Conservation (phyloP, 2,113 vertebrate genomes). For the Plecotus auritus region DNA sequence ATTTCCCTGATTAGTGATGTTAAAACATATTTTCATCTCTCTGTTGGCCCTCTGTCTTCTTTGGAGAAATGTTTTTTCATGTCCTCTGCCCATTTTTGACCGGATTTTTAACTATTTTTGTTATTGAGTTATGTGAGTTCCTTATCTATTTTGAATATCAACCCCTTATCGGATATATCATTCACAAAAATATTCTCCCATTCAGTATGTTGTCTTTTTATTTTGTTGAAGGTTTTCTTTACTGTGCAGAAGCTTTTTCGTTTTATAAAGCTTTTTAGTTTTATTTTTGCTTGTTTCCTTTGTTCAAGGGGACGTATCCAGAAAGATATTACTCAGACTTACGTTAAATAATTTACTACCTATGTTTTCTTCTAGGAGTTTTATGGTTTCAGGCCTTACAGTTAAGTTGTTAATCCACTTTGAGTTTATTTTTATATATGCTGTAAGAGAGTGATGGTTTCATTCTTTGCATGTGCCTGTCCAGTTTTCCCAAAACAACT, state of each 20-base stretch:
- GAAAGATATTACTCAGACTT: neutral
- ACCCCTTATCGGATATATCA: neutral
- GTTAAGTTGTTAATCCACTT: neutral
- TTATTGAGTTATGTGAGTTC: neutral
- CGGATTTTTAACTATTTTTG: neutral
- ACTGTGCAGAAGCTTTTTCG: neutral
- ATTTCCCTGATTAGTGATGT: neutral
- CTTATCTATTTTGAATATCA: neutral
- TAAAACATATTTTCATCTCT: neutral
- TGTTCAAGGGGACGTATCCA: neutral
- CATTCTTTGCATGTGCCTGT: neutral
- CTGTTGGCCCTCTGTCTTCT: neutral
- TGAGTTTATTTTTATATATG: neutral
- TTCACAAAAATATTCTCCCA: neutral
- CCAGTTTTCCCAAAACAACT: neutral
- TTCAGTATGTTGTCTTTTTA: neutral
- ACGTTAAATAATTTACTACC: neutral
- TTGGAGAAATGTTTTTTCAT: neutral
- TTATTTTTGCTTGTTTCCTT: neutral
- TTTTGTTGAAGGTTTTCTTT: neutral
- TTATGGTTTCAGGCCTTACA: neutral
- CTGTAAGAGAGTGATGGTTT: neutral
- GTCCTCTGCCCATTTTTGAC: neutral
- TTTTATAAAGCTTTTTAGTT: neutral
- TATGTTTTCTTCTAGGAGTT: neutral